These are phyloP conservation scores for Psettodes erumei DNA, from an alignment of 2,113 vertebrate species.

Conservation along the genomic window DNA sequence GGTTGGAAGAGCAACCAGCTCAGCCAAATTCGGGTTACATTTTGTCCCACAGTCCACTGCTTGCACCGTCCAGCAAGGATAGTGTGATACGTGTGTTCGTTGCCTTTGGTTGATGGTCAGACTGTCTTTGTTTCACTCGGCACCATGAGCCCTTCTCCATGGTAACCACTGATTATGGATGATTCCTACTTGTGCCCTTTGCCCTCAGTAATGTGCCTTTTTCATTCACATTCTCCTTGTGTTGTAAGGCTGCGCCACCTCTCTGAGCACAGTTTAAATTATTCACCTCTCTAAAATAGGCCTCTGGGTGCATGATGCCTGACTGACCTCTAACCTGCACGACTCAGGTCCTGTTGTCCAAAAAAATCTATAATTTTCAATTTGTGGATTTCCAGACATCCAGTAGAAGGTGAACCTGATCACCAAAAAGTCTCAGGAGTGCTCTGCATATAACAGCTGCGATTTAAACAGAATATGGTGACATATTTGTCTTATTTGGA, in stretches of 20 bases:
- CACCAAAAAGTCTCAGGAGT: not conserved
- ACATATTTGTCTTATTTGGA: too few relatives aligned
- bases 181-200: conserved; percentile 75
- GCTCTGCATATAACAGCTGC: not conserved
- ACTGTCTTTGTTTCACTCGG: conserved; percentile 38
- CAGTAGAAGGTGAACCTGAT: conserved; percentile 2
- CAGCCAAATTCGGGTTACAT: conserved; percentile 43
- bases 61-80: not conserved
- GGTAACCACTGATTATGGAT: conserved; percentile 76
- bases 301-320: conserved; percentile 56
- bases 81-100: conserved; percentile 8
- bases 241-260: conserved; percentile 69
- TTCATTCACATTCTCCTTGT: conserved; percentile 53
- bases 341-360: conserved; percentile 5
- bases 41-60: conserved; percentile 42
- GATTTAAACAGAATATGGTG: too few relatives aligned
- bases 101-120: conserved; percentile 29
- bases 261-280: conserved; percentile 71
- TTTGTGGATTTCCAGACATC: conserved; percentile 49
- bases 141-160: conserved; percentile 48
- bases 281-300: conserved; percentile 76
- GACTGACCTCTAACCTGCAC: conserved; percentile 72
- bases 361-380: conserved; percentile 73
- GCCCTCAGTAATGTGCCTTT: conserved; percentile 73
- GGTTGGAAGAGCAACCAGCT: not conserved